Evolutionary conservation across 2,797 vertebrate genomes (phyloP).

Genomic region (Coregonus ussuriensis): DNA sequence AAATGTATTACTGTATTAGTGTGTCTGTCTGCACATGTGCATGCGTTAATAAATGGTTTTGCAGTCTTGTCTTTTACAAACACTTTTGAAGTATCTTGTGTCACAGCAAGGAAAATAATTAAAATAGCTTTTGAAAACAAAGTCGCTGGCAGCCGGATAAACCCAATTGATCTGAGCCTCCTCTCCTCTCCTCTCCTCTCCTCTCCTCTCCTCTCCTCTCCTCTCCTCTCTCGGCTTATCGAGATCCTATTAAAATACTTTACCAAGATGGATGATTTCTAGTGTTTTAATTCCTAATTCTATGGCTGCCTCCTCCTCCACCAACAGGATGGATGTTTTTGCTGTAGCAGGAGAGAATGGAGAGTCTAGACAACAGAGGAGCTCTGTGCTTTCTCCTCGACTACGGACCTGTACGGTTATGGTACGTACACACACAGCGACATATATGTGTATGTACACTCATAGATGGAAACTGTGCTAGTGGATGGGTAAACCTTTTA

Average conservation of each 20-base stretch:
- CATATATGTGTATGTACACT: neutral
- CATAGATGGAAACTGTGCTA: neutral
- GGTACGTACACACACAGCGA: conserved; percentile 47
- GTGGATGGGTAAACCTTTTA: neutral
- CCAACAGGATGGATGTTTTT: conserved; percentile 72
- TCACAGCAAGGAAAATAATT: conserved; percentile 63
- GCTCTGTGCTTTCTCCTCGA: conserved; percentile 16
- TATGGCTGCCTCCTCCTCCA: conserved; percentile 31
- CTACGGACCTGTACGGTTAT: neutral
- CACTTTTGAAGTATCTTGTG: conserved; percentile 61
- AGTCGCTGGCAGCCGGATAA: conserved; percentile 43
- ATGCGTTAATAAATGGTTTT: conserved; percentile 59
- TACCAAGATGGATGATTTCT: neutral
- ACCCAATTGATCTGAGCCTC: conserved; percentile 47
- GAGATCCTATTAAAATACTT: neutral
- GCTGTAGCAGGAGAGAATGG: conserved; percentile 72
- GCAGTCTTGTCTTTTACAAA: conserved; percentile 60
- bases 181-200: neutral
- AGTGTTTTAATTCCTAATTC: neutral
- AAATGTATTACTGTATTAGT: conserved; percentile 14
- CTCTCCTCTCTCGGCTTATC: no score
- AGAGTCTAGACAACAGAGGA: conserved; percentile 23
- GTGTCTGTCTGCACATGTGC: neutral
- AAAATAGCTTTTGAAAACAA: conserved; percentile 62
- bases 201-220: no score